Conservation (phyloP, 2,888 invertebrate genomes). For the Sympetrum striolatum region DNA sequence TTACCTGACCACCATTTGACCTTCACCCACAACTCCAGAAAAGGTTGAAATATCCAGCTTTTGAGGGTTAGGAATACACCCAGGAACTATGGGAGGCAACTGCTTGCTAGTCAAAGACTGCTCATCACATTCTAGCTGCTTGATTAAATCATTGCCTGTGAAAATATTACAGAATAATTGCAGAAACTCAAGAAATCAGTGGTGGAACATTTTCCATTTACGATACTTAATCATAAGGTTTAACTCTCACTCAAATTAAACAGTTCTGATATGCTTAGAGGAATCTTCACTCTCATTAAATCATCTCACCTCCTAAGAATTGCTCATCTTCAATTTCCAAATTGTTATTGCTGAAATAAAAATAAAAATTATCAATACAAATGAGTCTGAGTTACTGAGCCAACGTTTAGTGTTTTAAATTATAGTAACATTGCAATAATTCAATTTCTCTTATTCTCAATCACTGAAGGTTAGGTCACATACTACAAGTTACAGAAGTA, state of each 20-base stretch:
- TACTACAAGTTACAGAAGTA: too few species aligned
- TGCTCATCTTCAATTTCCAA: not conserved
- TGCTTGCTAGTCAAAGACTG: not conserved
- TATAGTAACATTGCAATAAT: too few species aligned
- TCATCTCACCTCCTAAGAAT: not conserved
- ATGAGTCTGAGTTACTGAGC: not conserved
- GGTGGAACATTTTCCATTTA: not conserved
- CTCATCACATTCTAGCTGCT: not conserved
- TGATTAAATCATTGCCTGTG: not conserved
- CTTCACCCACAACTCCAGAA: not conserved
- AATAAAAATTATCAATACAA: not conserved
- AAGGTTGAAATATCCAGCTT: not conserved
- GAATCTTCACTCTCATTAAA: not conserved
- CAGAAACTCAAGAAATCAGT: too few species aligned
- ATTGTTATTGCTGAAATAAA: not conserved
- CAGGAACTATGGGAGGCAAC: not conserved
- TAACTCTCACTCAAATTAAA: not conserved
- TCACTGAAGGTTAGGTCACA: too few species aligned
- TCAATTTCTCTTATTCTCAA: too few species aligned
- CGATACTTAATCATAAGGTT: not conserved
- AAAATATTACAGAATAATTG: not conserved
- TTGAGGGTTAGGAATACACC: not conserved
- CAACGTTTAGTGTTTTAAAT: not conserved
- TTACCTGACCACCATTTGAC: conserved; percentile 17
- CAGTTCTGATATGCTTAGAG: not conserved